Evolutionary conservation across 2,888 invertebrate species (phyloP), one percentile per base, ranked within the genome.

Genomic region (Teinopalpus imperialis): DNA sequence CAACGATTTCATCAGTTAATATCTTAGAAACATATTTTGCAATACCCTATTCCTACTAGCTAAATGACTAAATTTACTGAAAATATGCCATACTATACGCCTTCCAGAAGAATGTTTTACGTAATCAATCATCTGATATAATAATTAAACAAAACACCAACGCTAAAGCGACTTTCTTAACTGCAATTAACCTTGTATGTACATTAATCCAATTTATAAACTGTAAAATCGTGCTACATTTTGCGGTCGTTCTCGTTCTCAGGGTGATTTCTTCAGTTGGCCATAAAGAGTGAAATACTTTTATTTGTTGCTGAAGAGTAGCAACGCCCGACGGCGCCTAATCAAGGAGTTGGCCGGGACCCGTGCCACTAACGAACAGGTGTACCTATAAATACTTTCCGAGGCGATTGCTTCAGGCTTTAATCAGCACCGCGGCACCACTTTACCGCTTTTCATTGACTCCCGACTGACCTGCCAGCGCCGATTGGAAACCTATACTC

Each of bases 351-450:
- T 88, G 86, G 86, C 87, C 70, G 74, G 74, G 75, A 72, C 77
- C 77, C 69, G 78, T 71, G 79, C 78, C 74, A 73, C 83, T 88
- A 88, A 88, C 87, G 87, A 88, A 85, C 87, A 88, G 86, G 86
- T 88, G 86, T 81, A 86, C 83, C 85, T 83, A 87, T 87, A 87
- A 87, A 87, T 87, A 87, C 83, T 86, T 85, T 82, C 80, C 81
- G 79, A 69, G 79, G 81, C 79, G 82, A 87, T 87, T 86, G 86
- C 87, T 87, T 66, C 80, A 80, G 87, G 87, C 83, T 86, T 88
- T 88, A 88, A 88, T 88, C 87, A 88, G 85, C 81, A 70, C 79
- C 72, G 66, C 76, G 75, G 79, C 74, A 81, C 79, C 85, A 82
- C 79, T 86, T 85, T 83, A 85, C 83, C 81, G 79, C 79, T 81